Base-by-base conservation (phyloP, 53 echinoderm and acorn worm species). In the Paracentrotus lividus region DNA sequence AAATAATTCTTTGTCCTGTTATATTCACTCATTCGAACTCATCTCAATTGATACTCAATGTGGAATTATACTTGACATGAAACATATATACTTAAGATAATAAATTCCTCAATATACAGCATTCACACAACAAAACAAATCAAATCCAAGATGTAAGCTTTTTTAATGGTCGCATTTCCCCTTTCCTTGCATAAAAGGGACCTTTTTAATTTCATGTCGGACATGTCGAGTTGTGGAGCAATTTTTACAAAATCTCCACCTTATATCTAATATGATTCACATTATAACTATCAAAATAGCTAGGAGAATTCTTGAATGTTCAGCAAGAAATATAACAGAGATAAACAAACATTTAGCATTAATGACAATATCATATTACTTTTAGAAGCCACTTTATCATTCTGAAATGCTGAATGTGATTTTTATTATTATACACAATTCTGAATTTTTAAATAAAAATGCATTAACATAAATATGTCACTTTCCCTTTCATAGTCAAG, bases 121-220 rank as follows among this genome's bases (percentile, higher is more conserved):
- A 72, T 26, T 72, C 47, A 47, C 5, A 44, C 44, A 47, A 81
- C 45, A 6, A 76, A 1, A 81, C n/a, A n/a, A 81, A 26, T 49
- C 44, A 81, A 23, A 78, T 26, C 24, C 12, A 81, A 47, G 26
- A n/a, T 13, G 16, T 81, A 76, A 27, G 10, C n/a, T n/a, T n/a
- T n/a, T 24, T 81, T 18, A 72, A 72, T 72, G 72, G 81, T 81
- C 81, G n/a, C 81, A 81, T 47, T 45, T 72, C 81, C 81, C 81
- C 81, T 47, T 47, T 24, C n/a, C n/a, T n/a, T 1, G 24, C 77
- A 77, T 44, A 6, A 78, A 78, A 26, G 81, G 47, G 27, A 38
- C 81, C n/a, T n/a, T 81, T 47, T 76, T 76, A 43, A 81, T 81
- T 47, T 81, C 45, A 81, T 27, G 5, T 81, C 26, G 7, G n/a